Evolutionary conservation across 23 tunicate species (phyloP).

Genomic region (Trididemnum clinides): DNA sequence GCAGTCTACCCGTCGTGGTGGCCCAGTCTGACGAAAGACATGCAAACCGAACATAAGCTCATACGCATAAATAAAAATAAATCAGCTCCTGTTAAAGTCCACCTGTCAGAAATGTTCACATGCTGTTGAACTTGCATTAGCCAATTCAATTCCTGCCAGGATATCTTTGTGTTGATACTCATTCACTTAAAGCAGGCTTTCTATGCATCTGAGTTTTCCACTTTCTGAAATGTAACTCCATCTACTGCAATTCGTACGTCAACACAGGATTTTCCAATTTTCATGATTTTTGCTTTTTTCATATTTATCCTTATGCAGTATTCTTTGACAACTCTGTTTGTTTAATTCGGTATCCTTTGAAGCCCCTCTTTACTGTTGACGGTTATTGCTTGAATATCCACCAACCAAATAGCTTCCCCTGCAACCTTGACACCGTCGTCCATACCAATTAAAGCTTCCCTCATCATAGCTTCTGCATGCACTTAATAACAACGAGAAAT

Average conservation of each 20-base stretch:
- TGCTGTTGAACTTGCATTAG: background rate
- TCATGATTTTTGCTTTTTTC: background rate
- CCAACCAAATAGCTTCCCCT: background rate
- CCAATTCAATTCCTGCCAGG: background rate
- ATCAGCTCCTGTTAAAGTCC: too few species aligned
- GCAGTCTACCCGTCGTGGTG: too few species aligned
- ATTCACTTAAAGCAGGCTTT: too few species aligned
- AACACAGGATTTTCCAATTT: background rate
- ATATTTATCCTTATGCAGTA: too few species aligned
- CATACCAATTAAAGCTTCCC: background rate
- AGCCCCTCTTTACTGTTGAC: background rate
- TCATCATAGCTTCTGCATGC: background rate
- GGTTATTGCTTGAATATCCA: background rate
- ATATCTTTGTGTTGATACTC: background rate
- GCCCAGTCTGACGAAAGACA: too few species aligned
- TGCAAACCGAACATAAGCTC: too few species aligned
- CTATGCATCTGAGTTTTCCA: too few species aligned
- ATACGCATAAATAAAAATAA: too few species aligned
- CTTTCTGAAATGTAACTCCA: too few species aligned
- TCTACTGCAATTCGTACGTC: background rate
- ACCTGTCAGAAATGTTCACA: too few species aligned
- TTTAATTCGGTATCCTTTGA: background rate
- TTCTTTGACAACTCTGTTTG: background rate
- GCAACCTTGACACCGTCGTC: background rate
- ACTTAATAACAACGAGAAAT: background rate